These are phyloP conservation scores for Zaprionus inermis DNA, from an alignment of 1,140 invertebrate genomes.

Conservation along the genomic window DNA sequence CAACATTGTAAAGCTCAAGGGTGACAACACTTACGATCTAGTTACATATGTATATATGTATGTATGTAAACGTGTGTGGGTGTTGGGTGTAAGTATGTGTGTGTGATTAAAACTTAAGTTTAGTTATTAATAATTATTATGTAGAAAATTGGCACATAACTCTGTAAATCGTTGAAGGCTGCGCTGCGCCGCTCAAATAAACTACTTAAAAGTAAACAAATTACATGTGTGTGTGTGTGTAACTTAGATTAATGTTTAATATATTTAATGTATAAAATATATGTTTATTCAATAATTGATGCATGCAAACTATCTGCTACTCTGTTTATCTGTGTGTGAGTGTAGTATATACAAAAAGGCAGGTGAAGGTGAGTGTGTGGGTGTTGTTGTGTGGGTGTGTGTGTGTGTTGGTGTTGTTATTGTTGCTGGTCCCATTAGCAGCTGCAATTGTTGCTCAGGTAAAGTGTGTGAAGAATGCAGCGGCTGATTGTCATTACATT, in stretches of 20 bases:
- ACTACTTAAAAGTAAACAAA: conserved; percentile 65
- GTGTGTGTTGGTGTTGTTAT: conserved; percentile 38
- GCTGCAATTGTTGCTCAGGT: conserved; percentile 64
- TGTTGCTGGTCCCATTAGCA: conserved; percentile 65
- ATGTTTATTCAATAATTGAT: conserved; percentile 36
- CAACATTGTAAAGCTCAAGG: conserved; percentile 82
- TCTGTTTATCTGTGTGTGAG: conserved; percentile 17
- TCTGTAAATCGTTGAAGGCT: conserved; percentile 66
- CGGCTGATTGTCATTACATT: conserved; percentile 49
- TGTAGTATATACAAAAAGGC: conserved; percentile 36
- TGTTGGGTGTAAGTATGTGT: conserved; percentile 15
- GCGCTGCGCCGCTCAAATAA: conserved; percentile 67
- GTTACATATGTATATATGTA: conserved; percentile 36
- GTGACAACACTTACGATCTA: conserved; percentile 75
- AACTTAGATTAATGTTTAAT: conserved; percentile 3
- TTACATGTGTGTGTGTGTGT: conserved; percentile 23
- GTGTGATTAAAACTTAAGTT: conserved; percentile 41
- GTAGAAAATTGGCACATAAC: conserved; percentile 78
- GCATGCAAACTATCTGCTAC: conserved; percentile 2
- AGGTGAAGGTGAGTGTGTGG: conserved; percentile 19
- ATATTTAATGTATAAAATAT: conserved; percentile 43
- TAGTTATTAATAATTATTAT: conserved; percentile 52
- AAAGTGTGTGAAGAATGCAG: conserved; percentile 36
- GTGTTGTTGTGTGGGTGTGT: conserved; percentile 21
- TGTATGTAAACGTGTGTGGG: background rate